Base-by-base conservation (phyloP, 2,888 invertebrate genomes). In the Dyspetes luteomarginatus region DNA sequence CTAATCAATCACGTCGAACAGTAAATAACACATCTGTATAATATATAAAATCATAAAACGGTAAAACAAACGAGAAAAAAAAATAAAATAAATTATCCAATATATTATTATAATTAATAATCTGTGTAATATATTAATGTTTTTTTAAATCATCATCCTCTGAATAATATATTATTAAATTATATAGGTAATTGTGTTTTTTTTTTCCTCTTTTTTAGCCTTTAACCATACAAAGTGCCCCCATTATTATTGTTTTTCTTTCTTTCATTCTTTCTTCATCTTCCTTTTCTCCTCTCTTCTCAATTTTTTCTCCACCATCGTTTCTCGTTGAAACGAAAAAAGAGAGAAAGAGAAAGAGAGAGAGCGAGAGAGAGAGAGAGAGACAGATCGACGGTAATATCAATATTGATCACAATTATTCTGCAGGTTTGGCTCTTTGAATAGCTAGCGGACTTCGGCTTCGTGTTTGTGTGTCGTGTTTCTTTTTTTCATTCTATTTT, bases 21-120 rank as follows among this genome's bases (percentile, higher is more conserved):
- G 67, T 83, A 82, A 81, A 82, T 80, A 84, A 83, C 78, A 85
- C 78, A 77, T 50, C 26, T 68, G 50, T 68, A 24, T 78, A 22
- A 86, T 89, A 90, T 87, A 90, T 90, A 91, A 91, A 91, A 91
- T 92, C 89, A 91, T 91, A 91, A 92, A 92, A 92, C 90, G 89
- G 89, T 90, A 91, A 92, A 90, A 92, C 91, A 91, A 91, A 90
- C n/a, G n/a, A n/a, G 71, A 82, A 79, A 79, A 12, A 12, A 36
- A 83, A 86, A 90, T 89, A 89, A 88, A 90, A 91, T 90, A 91
- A 92, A 91, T 91, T 91, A 91, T 91, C 87, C 87, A 90, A 91
- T 91, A 91, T 91, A 91, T 90, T 82, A 82, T 79, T 82, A 89
- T 87, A 86, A 85, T 87, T 87, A 89, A 89, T 88, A 89, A 90